Percentiles rank a stretch among this genome's conserved stretches.
phyloP scores from a whole-genome alignment of 1,140 invertebrate species.

The Artemia franciscana region DNA sequence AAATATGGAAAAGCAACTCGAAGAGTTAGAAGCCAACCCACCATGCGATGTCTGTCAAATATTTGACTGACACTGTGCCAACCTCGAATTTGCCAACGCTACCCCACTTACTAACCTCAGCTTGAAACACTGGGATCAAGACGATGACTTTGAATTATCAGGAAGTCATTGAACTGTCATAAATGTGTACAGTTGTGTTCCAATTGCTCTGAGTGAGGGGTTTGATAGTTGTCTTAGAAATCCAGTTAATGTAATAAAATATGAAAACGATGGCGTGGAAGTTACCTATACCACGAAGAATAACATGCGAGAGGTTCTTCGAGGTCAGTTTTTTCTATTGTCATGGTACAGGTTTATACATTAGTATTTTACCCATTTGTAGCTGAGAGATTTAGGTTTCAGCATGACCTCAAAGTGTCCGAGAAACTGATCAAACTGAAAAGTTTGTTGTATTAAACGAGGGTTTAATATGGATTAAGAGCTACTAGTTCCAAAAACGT shows the following conservation, averaged over 20 bases:
- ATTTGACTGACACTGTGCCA: constrained; percentile 97
- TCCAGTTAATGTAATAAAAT: constrained; percentile 61
- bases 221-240: constrained; percentile 78
- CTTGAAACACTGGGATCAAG: constrained; percentile 96
- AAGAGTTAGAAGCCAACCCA: constrained; percentile 60
- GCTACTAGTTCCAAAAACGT: too few species aligned
- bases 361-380: too few species aligned
- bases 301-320: neutral
- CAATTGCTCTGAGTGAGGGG: constrained; percentile 73
- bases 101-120: constrained; percentile 82
- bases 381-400: too few species aligned
- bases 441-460: too few species aligned
- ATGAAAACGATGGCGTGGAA: constrained; percentile 51
- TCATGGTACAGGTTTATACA: too few species aligned
- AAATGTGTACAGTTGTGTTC: constrained; percentile 90
- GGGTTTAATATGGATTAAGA: too few species aligned
- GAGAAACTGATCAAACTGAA: too few species aligned
- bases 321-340: neutral
- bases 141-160: constrained; percentile 94
- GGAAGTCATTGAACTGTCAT: constrained; percentile 68
- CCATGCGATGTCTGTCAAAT: constrained; percentile 93
- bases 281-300: constrained; percentile 20
- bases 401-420: too few species aligned
- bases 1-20: constrained; percentile 62
- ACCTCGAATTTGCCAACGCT: constrained; percentile 94